Evolutionary conservation across 2,888 invertebrate genomes (phyloP), one percentile per base, ranked within the genome.

Genomic region (Parelbella ahira): DNA sequence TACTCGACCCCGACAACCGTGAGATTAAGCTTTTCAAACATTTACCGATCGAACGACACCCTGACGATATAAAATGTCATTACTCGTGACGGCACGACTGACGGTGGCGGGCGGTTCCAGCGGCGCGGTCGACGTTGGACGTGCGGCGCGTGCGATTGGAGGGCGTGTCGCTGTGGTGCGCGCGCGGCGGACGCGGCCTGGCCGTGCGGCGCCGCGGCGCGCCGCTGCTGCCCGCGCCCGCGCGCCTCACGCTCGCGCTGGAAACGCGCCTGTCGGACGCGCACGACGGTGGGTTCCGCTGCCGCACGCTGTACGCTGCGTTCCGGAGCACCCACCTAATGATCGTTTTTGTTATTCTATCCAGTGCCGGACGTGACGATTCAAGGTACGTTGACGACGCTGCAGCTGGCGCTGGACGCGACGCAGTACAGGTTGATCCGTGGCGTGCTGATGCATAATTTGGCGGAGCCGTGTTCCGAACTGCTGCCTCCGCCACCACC

Each of bases 371-470:
- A 97, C 77, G 91, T 96, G 75, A 93, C 93, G 61, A 89, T 97
- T 7, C 93, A 93, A 47, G 98, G 97, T 9, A 92, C 93, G 15
- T 84, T 98, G 45, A 94, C 96, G 1, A 95, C 96, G 19, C 90
- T 98, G 58, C 93, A 95, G 74, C 93, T 93, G 47, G 91, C 93
- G 27, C 75, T 98, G 43, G 94, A 96, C 81, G 89, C 94, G 32
- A 90, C 92, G 32, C 97, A 97, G 74, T 98, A 97, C 80, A 93
- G 93, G 71, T 83, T 98, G 24, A 90, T 98, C 37, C 91, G 95
- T 46, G 97, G 97, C 8, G 90, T 98, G 45, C 87, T 98, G 3
- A 90, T 93, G 1, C 94, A 95, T 78, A 98, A 98, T 84, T 91
- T 98, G 49, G 97, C 96, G 1, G 98, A 97, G 76, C 89, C 90